Percentiles rank a stretch among this genome's conserved stretches.
These are phyloP conservation scores for Chanos chanos DNA, from an alignment of 2,797 vertebrate species.

Conservation along the genomic window DNA sequence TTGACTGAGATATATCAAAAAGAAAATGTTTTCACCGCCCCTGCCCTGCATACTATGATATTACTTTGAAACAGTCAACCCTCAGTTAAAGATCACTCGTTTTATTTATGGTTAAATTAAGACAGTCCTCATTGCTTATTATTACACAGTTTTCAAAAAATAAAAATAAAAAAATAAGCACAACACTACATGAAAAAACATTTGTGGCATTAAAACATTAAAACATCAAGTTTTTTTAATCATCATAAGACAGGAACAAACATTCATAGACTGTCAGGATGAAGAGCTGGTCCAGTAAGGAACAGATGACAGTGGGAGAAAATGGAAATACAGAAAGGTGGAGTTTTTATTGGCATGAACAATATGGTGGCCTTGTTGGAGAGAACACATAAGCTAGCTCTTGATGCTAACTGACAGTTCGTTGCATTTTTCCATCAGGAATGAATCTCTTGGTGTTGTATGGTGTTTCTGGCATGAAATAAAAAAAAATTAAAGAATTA, in stretches of 20 bases:
- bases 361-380: neutral
- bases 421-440: conserved; percentile 60
- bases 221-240: no score
- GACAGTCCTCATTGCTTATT: conserved; percentile 49
- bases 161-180: conserved; percentile 34
- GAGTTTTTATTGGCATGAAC: no score
- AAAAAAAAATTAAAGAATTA: conserved; percentile 39
- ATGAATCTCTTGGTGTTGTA: conserved; percentile 48
- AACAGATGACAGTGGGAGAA: no score
- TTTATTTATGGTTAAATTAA: conserved; percentile 60
- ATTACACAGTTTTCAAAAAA: conserved; percentile 21
- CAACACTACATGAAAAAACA: conserved; percentile 20
- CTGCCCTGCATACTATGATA: conserved; percentile 50
- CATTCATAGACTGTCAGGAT: no score
- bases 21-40: conserved; percentile 24
- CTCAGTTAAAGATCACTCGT: conserved; percentile 55
- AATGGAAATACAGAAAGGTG: no score
- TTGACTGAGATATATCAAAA: no score
- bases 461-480: conserved; percentile 70
- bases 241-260: no score
- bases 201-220: conserved; percentile 24
- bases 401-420: conserved; percentile 46
- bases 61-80: conserved; percentile 49
- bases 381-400: conserved; percentile 9
- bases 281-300: no score